phyloP scores from a whole-genome alignment of 1,140 invertebrate species.

The Drosophila mauritiana region DNA sequence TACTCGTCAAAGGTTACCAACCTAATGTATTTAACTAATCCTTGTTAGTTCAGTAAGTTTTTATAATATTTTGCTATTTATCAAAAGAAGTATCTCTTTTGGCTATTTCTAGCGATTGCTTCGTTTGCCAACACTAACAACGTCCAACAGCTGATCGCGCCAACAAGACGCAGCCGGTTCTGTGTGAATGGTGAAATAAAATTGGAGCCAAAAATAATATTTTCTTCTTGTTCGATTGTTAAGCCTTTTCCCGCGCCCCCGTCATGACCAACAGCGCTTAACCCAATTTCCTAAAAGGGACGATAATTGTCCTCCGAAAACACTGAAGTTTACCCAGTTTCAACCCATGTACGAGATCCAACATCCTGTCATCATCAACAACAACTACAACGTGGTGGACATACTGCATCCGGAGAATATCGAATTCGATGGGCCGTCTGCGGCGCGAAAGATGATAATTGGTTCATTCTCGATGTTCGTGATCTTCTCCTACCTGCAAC shows the following conservation, averaged over 20 bases:
- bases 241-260: background rate
- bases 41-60: no score
- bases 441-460: conserved; percentile 57
- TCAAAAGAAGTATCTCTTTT: background rate
- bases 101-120: background rate
- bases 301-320: background rate
- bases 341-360: conserved; percentile 47
- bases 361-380: conserved; percentile 25
- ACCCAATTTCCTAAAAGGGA: background rate
- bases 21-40: no score
- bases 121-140: background rate
- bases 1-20: no score
- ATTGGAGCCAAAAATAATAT: conserved; percentile 49
- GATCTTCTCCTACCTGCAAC: conserved; percentile 76
- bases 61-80: no score
- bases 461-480: conserved; percentile 81
- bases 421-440: conserved; percentile 66
- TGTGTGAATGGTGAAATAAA: conserved; percentile 18
- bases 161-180: conserved; percentile 10
- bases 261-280: background rate
- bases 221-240: conserved; percentile 11
- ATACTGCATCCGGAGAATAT: conserved; percentile 63
- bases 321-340: background rate
- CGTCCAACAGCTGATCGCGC: conserved; percentile 17
- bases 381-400: conserved; percentile 54